Conservation (phyloP, 1,140 invertebrate genomes). For the Psilanteris sp. region DNA sequence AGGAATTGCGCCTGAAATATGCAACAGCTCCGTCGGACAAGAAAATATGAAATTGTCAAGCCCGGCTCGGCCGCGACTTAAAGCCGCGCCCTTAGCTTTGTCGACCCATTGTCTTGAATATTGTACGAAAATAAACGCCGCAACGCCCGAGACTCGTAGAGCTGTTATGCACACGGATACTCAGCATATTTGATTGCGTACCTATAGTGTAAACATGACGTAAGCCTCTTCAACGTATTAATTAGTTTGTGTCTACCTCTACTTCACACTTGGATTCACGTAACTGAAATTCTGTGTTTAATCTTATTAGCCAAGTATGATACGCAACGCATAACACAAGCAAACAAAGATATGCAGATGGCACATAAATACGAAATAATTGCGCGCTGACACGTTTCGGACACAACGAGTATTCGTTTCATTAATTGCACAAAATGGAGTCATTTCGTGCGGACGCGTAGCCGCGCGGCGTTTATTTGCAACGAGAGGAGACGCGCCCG, state of each 20-base stretch:
- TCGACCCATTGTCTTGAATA: constrained; percentile 38
- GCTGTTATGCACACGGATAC: constrained; percentile 37
- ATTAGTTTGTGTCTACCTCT: constrained; percentile 48
- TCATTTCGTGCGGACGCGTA: not conserved
- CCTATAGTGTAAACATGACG: constrained; percentile 52
- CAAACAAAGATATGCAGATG: constrained; percentile 19
- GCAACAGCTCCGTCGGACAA: not conserved
- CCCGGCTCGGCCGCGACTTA: constrained; percentile 27
- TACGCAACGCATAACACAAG: constrained; percentile 22
- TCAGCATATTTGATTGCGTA: constrained; percentile 53
- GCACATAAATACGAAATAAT: constrained; percentile 26
- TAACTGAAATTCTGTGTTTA: constrained; percentile 35
- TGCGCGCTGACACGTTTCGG: constrained; percentile 6
- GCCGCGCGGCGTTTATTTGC: constrained; percentile 1
- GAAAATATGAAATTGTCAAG: constrained; percentile 44
- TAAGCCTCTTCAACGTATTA: constrained; percentile 59
- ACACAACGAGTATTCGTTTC: constrained; percentile 1
- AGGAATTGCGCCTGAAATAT: not conserved
- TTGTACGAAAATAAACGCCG: constrained; percentile 48
- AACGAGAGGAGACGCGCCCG: not conserved
- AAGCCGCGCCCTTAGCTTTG: constrained; percentile 22
- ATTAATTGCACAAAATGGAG: not conserved
- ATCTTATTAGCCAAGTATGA: constrained; percentile 48
- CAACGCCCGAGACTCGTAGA: constrained; percentile 29
- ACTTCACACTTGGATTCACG: constrained; percentile 52